Percentiles rank a stretch among this genome's conserved stretches.
Evolutionary conservation across 35 echinoderm and acorn worm genomes (phyloP).

Genomic region (Strongylocentrotus purpuratus): DNA sequence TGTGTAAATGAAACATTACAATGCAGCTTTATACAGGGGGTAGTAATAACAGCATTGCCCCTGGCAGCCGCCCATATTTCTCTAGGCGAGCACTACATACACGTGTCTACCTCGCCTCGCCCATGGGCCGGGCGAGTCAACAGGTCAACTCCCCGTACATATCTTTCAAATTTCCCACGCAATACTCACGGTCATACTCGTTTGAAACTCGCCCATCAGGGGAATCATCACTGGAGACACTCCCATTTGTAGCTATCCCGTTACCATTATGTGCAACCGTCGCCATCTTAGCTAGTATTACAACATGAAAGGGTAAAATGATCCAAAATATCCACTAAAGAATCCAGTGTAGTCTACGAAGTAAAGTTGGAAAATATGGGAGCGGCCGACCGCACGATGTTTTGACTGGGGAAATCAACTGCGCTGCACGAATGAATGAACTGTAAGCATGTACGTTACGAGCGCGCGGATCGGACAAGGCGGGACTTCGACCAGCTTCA

Average conservation of each 20-base stretch:
- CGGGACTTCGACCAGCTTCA: background rate
- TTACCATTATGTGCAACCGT: conserved; percentile 45
- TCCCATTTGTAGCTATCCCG: conserved; percentile 31
- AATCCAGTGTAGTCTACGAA: background rate
- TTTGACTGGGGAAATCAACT: background rate
- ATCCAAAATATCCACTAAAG: background rate
- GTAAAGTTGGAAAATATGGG: background rate
- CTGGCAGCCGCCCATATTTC: background rate
- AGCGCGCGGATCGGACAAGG: background rate
- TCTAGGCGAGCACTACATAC: too few species aligned
- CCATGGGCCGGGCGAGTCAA: background rate
- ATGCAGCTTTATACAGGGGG: too few species aligned
- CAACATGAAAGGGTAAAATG: background rate
- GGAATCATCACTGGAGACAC: conserved; percentile 32
- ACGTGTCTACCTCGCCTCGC: background rate
- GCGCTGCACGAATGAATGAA: background rate
- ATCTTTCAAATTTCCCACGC: background rate
- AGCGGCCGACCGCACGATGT: background rate
- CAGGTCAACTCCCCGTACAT: background rate
- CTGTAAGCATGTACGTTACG: background rate
- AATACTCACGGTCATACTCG: conserved; percentile 47
- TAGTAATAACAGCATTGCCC: too few species aligned
- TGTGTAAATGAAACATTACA: too few species aligned
- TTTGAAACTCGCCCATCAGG: conserved; percentile 16
- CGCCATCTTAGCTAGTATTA: background rate